These are phyloP conservation scores for Sminthurides aquaticus DNA, from an alignment of 2,888 invertebrate genomes.

Conservation along the genomic window DNA sequence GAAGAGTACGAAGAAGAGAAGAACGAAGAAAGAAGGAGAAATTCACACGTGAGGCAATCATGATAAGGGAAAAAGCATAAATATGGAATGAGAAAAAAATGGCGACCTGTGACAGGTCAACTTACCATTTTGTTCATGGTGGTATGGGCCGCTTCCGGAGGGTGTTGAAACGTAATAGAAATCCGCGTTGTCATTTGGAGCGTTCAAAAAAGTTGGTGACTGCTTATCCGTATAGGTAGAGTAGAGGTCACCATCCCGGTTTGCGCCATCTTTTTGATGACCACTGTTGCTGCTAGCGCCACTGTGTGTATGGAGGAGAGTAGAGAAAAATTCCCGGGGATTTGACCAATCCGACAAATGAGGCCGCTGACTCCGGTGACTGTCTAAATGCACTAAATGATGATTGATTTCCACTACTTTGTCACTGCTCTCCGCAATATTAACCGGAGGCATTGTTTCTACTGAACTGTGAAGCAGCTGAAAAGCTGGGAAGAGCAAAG, in stretches of 20 bases:
- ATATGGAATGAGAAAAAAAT: too few relatives aligned
- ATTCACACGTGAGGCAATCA: too few relatives aligned
- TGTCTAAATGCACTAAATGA: constrained; percentile 23
- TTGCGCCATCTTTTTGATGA: neutral
- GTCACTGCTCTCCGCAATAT: constrained; percentile 11
- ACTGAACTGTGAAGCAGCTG: neutral
- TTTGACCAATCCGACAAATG: constrained; percentile 19
- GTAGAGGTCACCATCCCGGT: neutral
- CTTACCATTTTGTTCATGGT: constrained; percentile 2
- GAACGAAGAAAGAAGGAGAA: too few relatives aligned
- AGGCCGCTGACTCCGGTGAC: constrained; percentile 2
- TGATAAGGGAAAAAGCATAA: too few relatives aligned
- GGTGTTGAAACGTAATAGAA: neutral
- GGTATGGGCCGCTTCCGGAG: neutral
- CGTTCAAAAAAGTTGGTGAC: neutral
- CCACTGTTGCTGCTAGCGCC: neutral
- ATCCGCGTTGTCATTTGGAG: neutral
- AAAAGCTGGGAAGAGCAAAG: too few relatives aligned
- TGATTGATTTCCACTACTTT: constrained; percentile 25
- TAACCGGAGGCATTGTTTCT: constrained; percentile 20
- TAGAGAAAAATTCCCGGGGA: constrained; percentile 19
- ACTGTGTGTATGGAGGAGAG: constrained; percentile 4
- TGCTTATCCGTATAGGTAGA: neutral
- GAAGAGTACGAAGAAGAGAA: too few relatives aligned
- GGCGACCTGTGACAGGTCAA: too few relatives aligned